Percentiles rank a stretch among this genome's conserved stretches.
These are phyloP conservation scores for Bombus pyrosoma DNA, from an alignment of 1,140 invertebrate genomes.

Conservation along the genomic window DNA sequence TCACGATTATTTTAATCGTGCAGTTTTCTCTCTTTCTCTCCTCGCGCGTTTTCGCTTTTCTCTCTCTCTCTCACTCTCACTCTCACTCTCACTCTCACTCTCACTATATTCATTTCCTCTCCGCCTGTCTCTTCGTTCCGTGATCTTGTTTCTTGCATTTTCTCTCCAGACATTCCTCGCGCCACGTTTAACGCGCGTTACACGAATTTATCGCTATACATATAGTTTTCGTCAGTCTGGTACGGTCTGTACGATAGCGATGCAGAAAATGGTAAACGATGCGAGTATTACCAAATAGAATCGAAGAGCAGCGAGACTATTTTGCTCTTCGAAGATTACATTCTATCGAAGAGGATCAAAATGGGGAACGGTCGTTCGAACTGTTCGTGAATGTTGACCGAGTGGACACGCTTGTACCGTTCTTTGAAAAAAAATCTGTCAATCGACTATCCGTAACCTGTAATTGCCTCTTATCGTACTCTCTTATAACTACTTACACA, in stretches of 20 bases:
- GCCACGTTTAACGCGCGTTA: constrained; percentile 25
- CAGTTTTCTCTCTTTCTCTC: constrained; percentile 30
- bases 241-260: constrained; percentile 23
- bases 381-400: constrained; percentile 50
- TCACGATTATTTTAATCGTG: background rate
- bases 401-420: constrained; percentile 53
- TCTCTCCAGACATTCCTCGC: constrained; percentile 49
- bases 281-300: constrained; percentile 11
- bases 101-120: background rate
- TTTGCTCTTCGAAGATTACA: background rate
- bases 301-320: background rate
- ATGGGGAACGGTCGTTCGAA: constrained; percentile 46
- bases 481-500: constrained; percentile 68
- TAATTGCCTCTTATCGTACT: constrained; percentile 70
- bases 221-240: constrained; percentile 9
- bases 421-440: constrained; percentile 58
- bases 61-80: constrained; percentile 6
- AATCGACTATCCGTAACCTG: constrained; percentile 68
- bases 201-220: constrained; percentile 32
- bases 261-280: background rate
- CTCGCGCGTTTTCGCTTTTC: background rate
- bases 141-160: constrained; percentile 36
- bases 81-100: background rate
- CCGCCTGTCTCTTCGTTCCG: background rate
- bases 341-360: background rate